phyloP scores from a whole-genome alignment of 64 coral and sea anemone genomes.

The Stichodactyla mertensii region DNA sequence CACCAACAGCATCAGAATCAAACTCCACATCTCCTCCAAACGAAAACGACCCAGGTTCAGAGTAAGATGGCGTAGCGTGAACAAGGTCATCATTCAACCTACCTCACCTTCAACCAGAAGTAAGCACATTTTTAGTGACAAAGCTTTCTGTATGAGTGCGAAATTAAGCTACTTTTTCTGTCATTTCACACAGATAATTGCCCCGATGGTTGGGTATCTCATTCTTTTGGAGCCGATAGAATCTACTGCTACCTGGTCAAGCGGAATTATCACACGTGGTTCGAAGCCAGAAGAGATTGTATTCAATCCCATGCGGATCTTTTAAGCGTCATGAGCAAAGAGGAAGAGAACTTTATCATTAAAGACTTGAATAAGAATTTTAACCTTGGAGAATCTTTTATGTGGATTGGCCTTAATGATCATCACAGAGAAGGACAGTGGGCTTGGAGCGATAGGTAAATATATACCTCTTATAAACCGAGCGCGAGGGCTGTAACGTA shows the following conservation, averaged over 20 bases:
- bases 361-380: constrained; percentile 38
- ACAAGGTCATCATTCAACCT: background rate
- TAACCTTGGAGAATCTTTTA: constrained; percentile 68
- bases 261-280: constrained; percentile 67
- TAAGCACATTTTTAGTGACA: background rate
- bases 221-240: constrained; percentile 11
- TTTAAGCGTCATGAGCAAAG: constrained; percentile 47
- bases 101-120: background rate
- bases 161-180: background rate
- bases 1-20: background rate
- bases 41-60: background rate
- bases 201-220: constrained; percentile 54
- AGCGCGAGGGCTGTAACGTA: too few species aligned
- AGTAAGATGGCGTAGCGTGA: constrained; percentile 19
- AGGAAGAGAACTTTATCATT: constrained; percentile 74
- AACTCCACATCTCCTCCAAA: background rate
- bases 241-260: constrained; percentile 70
- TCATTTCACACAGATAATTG: constrained; percentile 31
- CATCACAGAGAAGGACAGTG: constrained; percentile 50
- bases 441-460: constrained; percentile 82
- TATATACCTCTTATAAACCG: background rate
- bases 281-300: constrained; percentile 65
- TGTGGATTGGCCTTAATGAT: constrained; percentile 80
- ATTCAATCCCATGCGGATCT: constrained; percentile 46
- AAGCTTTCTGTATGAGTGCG: background rate